These are phyloP conservation scores for Rhingia campestris DNA, from an alignment of 2,888 invertebrate genomes.

Conservation along the genomic window DNA sequence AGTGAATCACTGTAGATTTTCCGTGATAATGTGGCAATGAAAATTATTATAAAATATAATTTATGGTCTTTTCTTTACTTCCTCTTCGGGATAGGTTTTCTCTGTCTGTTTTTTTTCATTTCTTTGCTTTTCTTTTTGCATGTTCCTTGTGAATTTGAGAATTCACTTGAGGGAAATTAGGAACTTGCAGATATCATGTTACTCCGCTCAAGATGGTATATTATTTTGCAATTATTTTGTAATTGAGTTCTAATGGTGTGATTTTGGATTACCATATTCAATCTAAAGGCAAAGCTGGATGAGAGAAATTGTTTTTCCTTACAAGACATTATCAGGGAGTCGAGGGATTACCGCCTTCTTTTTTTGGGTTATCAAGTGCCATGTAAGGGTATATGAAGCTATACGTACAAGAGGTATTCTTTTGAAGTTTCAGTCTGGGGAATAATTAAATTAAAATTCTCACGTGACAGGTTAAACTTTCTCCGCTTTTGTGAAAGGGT, in stretches of 20 bases:
- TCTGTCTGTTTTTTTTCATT: slow-evolving; percentile 12
- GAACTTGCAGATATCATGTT: slow-evolving; percentile 17
- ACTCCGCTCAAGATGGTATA: slow-evolving; percentile 42
- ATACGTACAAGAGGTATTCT: slow-evolving; percentile 25
- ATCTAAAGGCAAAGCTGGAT: slow-evolving; percentile 14
- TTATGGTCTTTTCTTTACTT: slow-evolving; percentile 66
- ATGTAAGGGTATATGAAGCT: not conserved
- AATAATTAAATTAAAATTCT: slow-evolving; percentile 75
- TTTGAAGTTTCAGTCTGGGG: slow-evolving; percentile 67
- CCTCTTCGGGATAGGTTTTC: slow-evolving; percentile 44
- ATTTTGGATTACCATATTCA: slow-evolving; percentile 54
- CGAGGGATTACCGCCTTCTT: slow-evolving; percentile 43
- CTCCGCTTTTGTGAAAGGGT: slow-evolving; percentile 45
- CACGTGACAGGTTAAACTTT: slow-evolving; percentile 72
- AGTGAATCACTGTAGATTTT: slow-evolving; percentile 76
- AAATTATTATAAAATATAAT: slow-evolving; percentile 76
- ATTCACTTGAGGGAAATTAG: slow-evolving; percentile 56
- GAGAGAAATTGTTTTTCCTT: slow-evolving; percentile 51
- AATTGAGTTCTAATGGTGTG: slow-evolving; percentile 69
- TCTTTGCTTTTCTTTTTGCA: slow-evolving; percentile 10
- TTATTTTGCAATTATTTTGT: slow-evolving; percentile 73
- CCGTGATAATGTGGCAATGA: slow-evolving; percentile 77
- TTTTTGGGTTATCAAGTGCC: slow-evolving; percentile 16
- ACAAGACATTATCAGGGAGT: slow-evolving; percentile 18
- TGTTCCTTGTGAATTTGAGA: slow-evolving; percentile 47